Conservation (phyloP, 2,113 vertebrate genomes). For the Motacilla alba region DNA sequence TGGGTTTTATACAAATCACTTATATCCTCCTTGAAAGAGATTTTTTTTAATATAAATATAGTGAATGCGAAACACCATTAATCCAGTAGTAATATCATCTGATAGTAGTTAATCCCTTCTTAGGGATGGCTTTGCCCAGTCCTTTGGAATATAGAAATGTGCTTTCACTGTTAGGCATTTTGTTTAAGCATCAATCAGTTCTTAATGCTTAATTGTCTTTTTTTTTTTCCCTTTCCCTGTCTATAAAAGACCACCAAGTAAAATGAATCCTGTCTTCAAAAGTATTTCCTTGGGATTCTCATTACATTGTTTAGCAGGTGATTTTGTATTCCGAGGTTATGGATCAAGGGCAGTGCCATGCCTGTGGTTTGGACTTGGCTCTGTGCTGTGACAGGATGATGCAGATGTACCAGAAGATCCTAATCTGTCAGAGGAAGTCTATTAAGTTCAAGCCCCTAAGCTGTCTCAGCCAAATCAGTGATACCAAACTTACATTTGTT, state of each 20-base stretch:
- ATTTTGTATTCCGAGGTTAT: constrained; percentile 76
- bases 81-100: constrained; percentile 79
- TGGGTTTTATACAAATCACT: constrained; percentile 67
- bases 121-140: constrained; percentile 66
- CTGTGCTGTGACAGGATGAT: constrained; percentile 72
- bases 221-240: neutral
- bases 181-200: constrained; percentile 71
- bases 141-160: constrained; percentile 69
- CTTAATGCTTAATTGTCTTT: constrained; percentile 69
- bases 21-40: constrained; percentile 62
- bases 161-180: constrained; percentile 68
- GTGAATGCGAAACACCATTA: constrained; percentile 71
- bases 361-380: constrained; percentile 71
- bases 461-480: constrained; percentile 75
- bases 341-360: constrained; percentile 73
- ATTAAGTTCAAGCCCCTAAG: constrained; percentile 79
- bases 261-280: constrained; percentile 62
- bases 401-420: constrained; percentile 63
- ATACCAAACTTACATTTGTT: constrained; percentile 77
- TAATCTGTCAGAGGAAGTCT: constrained; percentile 78
- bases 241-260: constrained; percentile 45
- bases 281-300: constrained; percentile 54
- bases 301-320: neutral
- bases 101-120: constrained; percentile 80
- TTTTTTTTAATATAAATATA: constrained; percentile 53